These are phyloP conservation scores for Listrodromus nycthemerus DNA, from an alignment of 2,888 invertebrate genomes.

Conservation along the genomic window DNA sequence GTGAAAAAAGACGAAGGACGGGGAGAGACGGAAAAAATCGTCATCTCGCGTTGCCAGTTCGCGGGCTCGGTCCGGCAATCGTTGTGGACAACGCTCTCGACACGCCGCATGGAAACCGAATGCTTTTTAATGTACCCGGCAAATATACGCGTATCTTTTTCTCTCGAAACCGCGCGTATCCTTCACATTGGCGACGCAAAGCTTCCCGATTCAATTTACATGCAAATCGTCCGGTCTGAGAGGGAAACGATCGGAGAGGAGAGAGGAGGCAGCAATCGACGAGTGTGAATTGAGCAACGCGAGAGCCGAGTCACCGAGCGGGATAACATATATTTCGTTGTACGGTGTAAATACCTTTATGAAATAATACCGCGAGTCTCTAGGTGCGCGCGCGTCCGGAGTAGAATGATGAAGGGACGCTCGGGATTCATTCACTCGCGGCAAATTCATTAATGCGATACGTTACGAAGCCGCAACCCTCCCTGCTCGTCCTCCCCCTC, in stretches of 20 bases:
- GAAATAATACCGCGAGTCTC: slow-evolving; percentile 10
- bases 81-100: slow-evolving; percentile 18
- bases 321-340: background rate
- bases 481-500: no score
- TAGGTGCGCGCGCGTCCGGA: background rate
- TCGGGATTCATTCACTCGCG: slow-evolving; percentile 58
- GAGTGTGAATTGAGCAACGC: slow-evolving; percentile 29
- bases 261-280: background rate
- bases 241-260: background rate
- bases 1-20: background rate
- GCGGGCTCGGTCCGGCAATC: background rate
- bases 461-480: background rate
- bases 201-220: slow-evolving; percentile 51
- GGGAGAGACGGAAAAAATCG: background rate
- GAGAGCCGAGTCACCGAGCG: background rate
- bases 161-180: slow-evolving; percentile 39
- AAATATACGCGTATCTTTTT: slow-evolving; percentile 8
- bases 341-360: slow-evolving; percentile 7
- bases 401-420: slow-evolving; percentile 35
- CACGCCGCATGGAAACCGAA: slow-evolving; percentile 56
- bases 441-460: slow-evolving; percentile 59
- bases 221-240: slow-evolving; percentile 45
- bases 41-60: slow-evolving; percentile 5
- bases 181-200: slow-evolving; percentile 47
- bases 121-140: slow-evolving; percentile 30